phyloP scores from a whole-genome alignment of 92 coral and sea anemone genomes.

The Galaxea fascicularis region DNA sequence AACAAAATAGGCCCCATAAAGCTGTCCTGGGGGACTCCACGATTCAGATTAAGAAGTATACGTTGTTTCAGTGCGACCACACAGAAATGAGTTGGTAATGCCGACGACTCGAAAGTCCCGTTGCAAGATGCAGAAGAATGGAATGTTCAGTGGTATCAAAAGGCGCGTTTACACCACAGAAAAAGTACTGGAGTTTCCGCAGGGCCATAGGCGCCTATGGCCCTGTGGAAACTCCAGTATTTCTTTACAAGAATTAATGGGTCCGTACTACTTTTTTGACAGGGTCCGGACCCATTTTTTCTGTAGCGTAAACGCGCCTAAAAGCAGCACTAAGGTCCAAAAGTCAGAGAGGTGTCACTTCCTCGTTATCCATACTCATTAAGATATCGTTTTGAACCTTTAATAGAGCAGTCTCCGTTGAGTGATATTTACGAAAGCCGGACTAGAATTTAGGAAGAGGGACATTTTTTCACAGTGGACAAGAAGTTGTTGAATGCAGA shows the following conservation, averaged over 20 bases:
- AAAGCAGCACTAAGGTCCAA: slow-evolving; percentile 48
- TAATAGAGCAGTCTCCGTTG: slow-evolving; percentile 54
- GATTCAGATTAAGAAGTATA: slow-evolving; percentile 7
- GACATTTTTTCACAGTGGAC: slow-evolving; percentile 29
- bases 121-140: slow-evolving; percentile 42
- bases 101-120: slow-evolving; percentile 5
- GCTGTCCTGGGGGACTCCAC: slow-evolving; percentile 26
- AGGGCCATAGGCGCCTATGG: too few species aligned
- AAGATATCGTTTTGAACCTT: slow-evolving; percentile 41
- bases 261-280: too few species aligned
- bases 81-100: slow-evolving; percentile 5
- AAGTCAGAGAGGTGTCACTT: slow-evolving; percentile 41
- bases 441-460: slow-evolving; percentile 50
- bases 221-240: too few species aligned
- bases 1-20: slow-evolving; percentile 26
- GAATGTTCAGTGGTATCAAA: slow-evolving; percentile 55
- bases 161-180: too few species aligned
- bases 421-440: slow-evolving; percentile 38
- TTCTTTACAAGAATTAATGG: too few species aligned
- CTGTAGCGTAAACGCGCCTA: too few species aligned
- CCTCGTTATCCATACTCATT: too few species aligned
- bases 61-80: slow-evolving; percentile 16
- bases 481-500: slow-evolving; percentile 32
- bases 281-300: too few species aligned
- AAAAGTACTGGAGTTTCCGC: too few species aligned